Percentiles rank a stretch among this genome's conserved stretches.
Conservation (phyloP, 2,797 vertebrate genomes). For the Cygnus olor region DNA sequence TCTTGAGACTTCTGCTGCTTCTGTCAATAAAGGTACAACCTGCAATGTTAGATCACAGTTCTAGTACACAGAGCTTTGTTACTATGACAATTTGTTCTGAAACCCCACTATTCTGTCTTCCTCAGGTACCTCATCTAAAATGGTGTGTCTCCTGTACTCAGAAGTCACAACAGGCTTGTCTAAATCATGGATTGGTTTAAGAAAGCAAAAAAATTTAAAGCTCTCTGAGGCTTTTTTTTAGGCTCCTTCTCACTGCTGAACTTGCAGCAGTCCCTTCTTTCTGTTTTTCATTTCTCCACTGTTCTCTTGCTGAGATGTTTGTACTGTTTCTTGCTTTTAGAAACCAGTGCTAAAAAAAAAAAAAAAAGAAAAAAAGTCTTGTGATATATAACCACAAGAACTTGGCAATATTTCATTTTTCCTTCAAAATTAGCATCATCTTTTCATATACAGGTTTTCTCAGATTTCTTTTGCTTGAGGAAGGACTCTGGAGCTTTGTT, state of each 20-base stretch:
- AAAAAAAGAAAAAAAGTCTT: background rate
- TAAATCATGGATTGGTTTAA: background rate
- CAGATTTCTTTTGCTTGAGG: constrained; percentile 10
- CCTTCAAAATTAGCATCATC: constrained; percentile 18
- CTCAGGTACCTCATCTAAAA: background rate
- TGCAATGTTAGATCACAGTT: background rate
- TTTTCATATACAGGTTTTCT: constrained; percentile 26
- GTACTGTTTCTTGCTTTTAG: constrained; percentile 17
- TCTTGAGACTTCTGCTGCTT: background rate
- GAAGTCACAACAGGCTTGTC: background rate
- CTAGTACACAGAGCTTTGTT: background rate
- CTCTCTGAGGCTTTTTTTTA: background rate
- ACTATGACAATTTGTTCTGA: background rate
- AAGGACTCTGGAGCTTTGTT: background rate
- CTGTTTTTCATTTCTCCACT: background rate
- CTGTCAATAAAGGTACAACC: background rate
- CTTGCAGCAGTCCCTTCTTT: background rate
- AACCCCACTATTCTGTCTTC: background rate
- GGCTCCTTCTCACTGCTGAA: background rate
- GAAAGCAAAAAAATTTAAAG: background rate
- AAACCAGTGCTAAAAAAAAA: background rate
- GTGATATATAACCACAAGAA: constrained; percentile 15
- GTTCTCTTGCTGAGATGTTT: background rate
- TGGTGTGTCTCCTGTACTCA: background rate
- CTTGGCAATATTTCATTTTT: constrained; percentile 41